Percentiles rank a stretch among this genome's conserved stretches.
Conservation (phyloP, 2,797 vertebrate species). For the Myiothlypis chrysogaster region DNA sequence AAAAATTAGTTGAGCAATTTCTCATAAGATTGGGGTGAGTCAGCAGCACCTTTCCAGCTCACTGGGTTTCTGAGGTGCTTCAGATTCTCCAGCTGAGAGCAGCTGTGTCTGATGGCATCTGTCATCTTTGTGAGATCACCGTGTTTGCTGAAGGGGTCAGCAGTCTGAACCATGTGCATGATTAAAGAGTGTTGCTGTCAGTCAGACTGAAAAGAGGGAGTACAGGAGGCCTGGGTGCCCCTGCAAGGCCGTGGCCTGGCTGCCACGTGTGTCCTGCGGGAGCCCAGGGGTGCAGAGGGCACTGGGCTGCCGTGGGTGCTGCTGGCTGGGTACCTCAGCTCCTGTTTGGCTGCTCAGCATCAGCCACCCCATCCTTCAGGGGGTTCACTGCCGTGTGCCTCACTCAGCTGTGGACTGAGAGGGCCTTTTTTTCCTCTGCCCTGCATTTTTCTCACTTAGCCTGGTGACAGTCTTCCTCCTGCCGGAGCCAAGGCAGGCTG, state of each 20-base stretch:
- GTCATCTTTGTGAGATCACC: background rate
- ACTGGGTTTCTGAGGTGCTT: background rate
- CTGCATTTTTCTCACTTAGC: background rate
- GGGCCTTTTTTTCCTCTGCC: background rate
- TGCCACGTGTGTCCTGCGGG: rapidly evolving
- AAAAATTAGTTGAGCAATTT: background rate
- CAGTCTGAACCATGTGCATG: background rate
- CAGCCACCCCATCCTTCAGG: background rate
- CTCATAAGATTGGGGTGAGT: background rate
- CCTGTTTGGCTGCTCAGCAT: background rate
- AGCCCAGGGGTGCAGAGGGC: rapidly evolving
- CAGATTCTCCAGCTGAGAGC: background rate
- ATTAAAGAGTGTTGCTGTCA: background rate
- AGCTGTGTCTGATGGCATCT: background rate
- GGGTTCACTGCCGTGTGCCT: rapidly evolving
- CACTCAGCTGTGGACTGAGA: too few species aligned
- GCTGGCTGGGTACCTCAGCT: background rate
- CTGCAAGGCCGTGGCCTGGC: rapidly evolving
- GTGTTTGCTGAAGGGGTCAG: background rate
- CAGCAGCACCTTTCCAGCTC: background rate
- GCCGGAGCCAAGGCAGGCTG: background rate
- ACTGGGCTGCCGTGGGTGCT: rapidly evolving
- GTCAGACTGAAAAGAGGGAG: background rate
- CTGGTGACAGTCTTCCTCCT: background rate
- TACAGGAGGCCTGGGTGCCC: rapidly evolving